These are phyloP conservation scores for Eustalomyia histrio DNA, from an alignment of 2,888 invertebrate species.

Conservation along the genomic window DNA sequence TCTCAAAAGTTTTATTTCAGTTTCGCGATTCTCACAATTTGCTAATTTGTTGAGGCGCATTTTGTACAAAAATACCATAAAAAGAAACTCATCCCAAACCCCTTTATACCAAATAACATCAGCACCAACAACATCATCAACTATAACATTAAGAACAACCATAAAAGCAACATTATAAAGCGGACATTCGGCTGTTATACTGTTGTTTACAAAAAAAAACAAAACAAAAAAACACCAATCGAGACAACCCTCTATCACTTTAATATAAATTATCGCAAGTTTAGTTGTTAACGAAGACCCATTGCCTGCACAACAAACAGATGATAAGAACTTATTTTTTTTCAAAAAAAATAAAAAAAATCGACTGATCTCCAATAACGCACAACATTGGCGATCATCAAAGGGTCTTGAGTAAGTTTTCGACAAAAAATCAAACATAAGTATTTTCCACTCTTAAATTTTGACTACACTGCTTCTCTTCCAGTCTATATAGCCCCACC, in stretches of 20 bases:
- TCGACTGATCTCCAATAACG: conserved; percentile 7
- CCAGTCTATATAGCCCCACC: not conserved
- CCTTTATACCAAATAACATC: not conserved
- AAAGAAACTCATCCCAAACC: not conserved
- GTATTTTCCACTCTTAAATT: not conserved
- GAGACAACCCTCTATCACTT: conserved; percentile 61
- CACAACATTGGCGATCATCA: not conserved
- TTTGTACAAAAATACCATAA: not conserved
- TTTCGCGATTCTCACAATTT: conserved; percentile 3
- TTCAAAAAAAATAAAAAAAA: not conserved
- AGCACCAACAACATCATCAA: conserved; percentile 17
- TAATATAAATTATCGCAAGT: conserved; percentile 45
- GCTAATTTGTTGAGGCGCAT: not conserved
- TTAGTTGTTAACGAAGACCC: conserved; percentile 72
- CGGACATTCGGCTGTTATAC: conserved; percentile 39
- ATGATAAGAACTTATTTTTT: not conserved
- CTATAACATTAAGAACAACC: conserved; percentile 48
- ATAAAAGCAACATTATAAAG: conserved; percentile 41
- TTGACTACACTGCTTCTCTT: not conserved
- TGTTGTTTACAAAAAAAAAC: conserved; percentile 48
- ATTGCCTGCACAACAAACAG: conserved; percentile 67
- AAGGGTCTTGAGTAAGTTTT: conserved; percentile 1
- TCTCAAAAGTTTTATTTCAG: not conserved
- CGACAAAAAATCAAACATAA: conserved; percentile 6
- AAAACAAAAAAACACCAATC: conserved; percentile 67